These are phyloP conservation scores for Uropetala carovei DNA, from an alignment of 2,888 invertebrate genomes.

Conservation along the genomic window DNA sequence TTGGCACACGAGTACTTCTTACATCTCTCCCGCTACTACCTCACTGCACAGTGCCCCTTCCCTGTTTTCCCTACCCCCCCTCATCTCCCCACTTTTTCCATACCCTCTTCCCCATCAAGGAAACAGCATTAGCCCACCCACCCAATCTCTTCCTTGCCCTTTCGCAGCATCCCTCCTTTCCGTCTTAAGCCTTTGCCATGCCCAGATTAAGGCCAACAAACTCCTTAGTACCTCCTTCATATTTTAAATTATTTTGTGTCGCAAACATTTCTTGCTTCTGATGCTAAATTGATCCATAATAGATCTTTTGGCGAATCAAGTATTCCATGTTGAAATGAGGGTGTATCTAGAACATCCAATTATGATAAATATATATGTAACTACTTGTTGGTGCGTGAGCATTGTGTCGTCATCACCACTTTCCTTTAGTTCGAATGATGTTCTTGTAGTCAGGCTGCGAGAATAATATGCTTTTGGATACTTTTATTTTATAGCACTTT, in stretches of 20 bases:
- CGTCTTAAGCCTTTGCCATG: constrained; percentile 55
- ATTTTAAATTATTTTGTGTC: constrained; percentile 1
- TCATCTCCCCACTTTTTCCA: neutral
- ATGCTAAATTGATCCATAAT: too few relatives aligned
- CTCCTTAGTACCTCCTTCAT: neutral
- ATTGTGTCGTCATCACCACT: too few relatives aligned
- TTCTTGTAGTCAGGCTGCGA: too few relatives aligned
- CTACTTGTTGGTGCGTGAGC: too few relatives aligned
- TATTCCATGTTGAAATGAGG: too few relatives aligned
- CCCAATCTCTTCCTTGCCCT: constrained; percentile 54
- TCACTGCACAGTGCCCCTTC: constrained; percentile 13
- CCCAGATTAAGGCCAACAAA: constrained; percentile 35
- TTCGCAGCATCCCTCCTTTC: neutral
- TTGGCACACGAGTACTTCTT: constrained; percentile 51
- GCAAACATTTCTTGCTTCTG: too few relatives aligned
- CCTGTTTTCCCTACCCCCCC: constrained; percentile 49
- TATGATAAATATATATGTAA: too few relatives aligned
- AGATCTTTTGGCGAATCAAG: too few relatives aligned
- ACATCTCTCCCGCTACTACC: neutral
- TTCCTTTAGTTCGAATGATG: too few relatives aligned
- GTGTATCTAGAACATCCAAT: too few relatives aligned
- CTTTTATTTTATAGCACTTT: too few relatives aligned
- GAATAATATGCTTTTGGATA: too few relatives aligned
- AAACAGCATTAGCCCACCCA: constrained; percentile 50
- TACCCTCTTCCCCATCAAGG: constrained; percentile 25